Conservation (phyloP, 2,797 vertebrate species). For the Simalia tracyae region DNA sequence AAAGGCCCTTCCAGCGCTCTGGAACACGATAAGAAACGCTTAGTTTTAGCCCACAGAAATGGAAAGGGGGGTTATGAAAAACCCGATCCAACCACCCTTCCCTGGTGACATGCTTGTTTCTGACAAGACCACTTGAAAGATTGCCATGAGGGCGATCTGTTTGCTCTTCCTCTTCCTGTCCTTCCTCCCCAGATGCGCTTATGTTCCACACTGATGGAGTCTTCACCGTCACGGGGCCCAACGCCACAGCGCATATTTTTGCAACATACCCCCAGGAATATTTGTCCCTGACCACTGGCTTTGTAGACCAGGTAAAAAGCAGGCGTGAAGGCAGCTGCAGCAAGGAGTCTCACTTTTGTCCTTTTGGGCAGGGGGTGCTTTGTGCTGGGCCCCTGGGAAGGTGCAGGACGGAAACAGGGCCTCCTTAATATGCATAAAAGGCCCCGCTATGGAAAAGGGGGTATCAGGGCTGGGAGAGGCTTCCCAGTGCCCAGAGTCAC, state of each 20-base stretch:
- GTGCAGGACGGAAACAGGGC: background rate
- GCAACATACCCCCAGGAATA: slow-evolving; percentile 89
- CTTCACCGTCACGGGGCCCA: slow-evolving; percentile 81
- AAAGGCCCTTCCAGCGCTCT: background rate
- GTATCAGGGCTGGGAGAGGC: background rate
- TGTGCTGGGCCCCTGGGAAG: background rate
- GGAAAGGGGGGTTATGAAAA: background rate
- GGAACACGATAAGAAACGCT: background rate
- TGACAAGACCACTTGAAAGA: background rate
- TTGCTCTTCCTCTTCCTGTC: background rate
- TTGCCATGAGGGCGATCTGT: too few species aligned
- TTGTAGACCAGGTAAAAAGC: slow-evolving; percentile 89
- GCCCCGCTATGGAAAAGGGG: background rate
- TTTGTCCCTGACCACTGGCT: slow-evolving; percentile 85
- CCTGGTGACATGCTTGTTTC: background rate
- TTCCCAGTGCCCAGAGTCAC: background rate
- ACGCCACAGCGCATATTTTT: slow-evolving; percentile 93
- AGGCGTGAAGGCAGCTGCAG: background rate
- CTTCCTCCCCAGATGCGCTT: slow-evolving; percentile 81
- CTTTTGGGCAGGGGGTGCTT: background rate
- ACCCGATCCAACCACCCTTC: background rate
- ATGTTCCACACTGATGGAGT: slow-evolving; percentile 82
- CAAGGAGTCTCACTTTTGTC: background rate
- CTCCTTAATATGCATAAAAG: too few species aligned
- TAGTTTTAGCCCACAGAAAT: too few species aligned